Evolutionary conservation across 2,888 invertebrate species (phyloP).

Genomic region (Epinotia brunnichana): DNA sequence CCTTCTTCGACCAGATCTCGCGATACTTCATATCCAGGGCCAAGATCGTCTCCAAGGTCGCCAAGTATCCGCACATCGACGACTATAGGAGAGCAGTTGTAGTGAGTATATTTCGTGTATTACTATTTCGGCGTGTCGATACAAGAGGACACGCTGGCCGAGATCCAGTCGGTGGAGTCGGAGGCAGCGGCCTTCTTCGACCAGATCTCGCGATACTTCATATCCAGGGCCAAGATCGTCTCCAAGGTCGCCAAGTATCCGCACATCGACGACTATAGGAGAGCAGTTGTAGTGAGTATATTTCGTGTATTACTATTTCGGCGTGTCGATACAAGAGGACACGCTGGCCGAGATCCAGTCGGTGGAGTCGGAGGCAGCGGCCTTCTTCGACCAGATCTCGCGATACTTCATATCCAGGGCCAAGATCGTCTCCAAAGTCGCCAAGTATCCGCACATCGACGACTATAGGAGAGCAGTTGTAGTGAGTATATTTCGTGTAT

Average conservation of each 20-base stretch:
- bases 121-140: slow-evolving; percentile 99
- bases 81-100: slow-evolving; percentile 96
- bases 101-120: too few relatives aligned
- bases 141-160: slow-evolving; percentile 99
- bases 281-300: slow-evolving; percentile 91
- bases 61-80: slow-evolving; percentile 98
- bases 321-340: slow-evolving; percentile 99
- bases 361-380: slow-evolving; percentile 98
- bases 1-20: slow-evolving; percentile 99
- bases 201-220: slow-evolving; percentile 97
- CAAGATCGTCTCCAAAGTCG: slow-evolving; percentile 93
- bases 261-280: slow-evolving; percentile 97
- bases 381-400: slow-evolving; percentile 99
- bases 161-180: slow-evolving; percentile 97
- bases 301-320: too few relatives aligned
- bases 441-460: slow-evolving; percentile 98
- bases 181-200: slow-evolving; percentile 99
- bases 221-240: slow-evolving; percentile 92
- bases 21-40: slow-evolving; percentile 96
- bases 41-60: slow-evolving; percentile 93
- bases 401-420: slow-evolving; percentile 96
- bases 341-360: slow-evolving; percentile 98
- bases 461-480: slow-evolving; percentile 96
- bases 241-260: slow-evolving; percentile 98
- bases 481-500: too few relatives aligned